Conservation (phyloP, 37 sponge, comb jelly and placozoan genomes). For the Hexactinellida sp. region DNA sequence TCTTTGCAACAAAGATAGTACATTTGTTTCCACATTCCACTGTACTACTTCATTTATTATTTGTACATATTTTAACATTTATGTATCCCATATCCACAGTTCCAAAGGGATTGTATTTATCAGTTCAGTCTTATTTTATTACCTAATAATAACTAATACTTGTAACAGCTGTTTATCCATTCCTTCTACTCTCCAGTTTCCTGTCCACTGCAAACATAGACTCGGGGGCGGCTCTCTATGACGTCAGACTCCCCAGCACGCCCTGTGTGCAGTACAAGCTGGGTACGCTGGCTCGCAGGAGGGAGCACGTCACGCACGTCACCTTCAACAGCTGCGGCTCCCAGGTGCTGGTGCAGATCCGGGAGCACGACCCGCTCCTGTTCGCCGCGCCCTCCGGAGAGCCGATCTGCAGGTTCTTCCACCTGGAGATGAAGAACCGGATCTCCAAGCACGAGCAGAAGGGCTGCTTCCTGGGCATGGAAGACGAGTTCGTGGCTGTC, state of each 20-base stretch:
- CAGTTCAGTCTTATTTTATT: too few relatives aligned
- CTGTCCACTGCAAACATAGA: slow-evolving; percentile 28
- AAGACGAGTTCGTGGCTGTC: slow-evolving; percentile 59
- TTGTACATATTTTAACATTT: too few relatives aligned
- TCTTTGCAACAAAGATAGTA: too few relatives aligned
- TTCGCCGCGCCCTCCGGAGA: background rate
- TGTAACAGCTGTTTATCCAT: too few relatives aligned
- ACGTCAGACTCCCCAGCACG: slow-evolving; percentile 33
- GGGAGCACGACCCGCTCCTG: background rate
- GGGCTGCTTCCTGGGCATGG: slow-evolving; percentile 54
- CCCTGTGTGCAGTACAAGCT: background rate
- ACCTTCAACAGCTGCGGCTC: background rate
- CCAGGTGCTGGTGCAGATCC: slow-evolving; percentile 17
- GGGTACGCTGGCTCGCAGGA: background rate
- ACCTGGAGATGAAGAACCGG: slow-evolving; percentile 20
- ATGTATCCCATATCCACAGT: too few relatives aligned
- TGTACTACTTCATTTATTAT: background rate
- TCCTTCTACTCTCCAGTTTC: slow-evolving; percentile 26
- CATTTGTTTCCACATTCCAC: too few relatives aligned
- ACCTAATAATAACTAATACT: too few relatives aligned
- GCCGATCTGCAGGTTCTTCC: slow-evolving; percentile 12
- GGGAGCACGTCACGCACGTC: background rate
- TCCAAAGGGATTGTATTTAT: too few relatives aligned
- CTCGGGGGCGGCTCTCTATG: slow-evolving; percentile 34
- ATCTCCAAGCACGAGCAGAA: slow-evolving; percentile 43